Evolutionary conservation across 2,888 invertebrate species (phyloP).

Genomic region (Stramonita haemastoma): DNA sequence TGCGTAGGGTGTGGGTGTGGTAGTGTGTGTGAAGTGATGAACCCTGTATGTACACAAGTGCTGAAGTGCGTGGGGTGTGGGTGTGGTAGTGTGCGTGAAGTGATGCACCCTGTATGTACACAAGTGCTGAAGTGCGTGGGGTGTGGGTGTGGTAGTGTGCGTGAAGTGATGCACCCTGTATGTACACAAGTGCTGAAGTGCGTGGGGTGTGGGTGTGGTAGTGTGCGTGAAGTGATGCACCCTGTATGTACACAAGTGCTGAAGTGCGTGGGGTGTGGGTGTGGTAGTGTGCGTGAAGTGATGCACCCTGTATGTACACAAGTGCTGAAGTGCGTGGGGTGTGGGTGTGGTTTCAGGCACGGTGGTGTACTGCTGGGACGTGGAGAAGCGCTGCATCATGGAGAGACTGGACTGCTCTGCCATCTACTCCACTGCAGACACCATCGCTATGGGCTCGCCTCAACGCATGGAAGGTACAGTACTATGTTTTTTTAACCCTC

Average conservation of each 20-base stretch:
- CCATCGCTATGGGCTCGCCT: slow-evolving; percentile 41
- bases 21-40: too few species aligned
- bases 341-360: slow-evolving; percentile 83
- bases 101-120: neutral
- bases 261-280: neutral
- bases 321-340: neutral
- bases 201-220: neutral
- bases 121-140: neutral
- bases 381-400: slow-evolving; percentile 83
- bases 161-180: neutral
- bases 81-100: neutral
- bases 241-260: neutral
- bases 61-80: neutral
- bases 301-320: neutral
- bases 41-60: too few species aligned
- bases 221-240: neutral
- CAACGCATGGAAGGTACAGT: slow-evolving; percentile 47
- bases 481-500: neutral
- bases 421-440: slow-evolving; percentile 81
- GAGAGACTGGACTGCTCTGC: slow-evolving; percentile 86
- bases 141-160: neutral
- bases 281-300: neutral
- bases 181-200: neutral
- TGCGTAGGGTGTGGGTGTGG: neutral
- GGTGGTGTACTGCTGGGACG: slow-evolving; percentile 92